phyloP scores from a whole-genome alignment of 2,888 invertebrate genomes.

The Hemistola chrysoprasaria region DNA sequence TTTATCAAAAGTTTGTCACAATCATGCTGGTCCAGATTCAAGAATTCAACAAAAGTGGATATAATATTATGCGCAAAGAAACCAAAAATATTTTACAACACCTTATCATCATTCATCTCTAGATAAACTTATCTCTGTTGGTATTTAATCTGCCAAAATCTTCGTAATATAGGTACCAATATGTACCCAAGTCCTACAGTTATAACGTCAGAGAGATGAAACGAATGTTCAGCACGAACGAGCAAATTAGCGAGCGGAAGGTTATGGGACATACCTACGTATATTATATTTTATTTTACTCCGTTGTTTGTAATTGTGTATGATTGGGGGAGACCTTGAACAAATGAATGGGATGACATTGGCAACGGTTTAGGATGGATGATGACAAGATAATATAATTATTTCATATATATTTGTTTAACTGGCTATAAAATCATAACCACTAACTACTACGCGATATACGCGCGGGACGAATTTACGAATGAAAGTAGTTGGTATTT shows the following conservation, averaged over 20 bases:
- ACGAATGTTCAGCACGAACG: conserved; percentile 6
- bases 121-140: conserved; percentile 21
- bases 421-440: too few species aligned
- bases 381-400: too few species aligned
- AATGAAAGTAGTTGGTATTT: too few species aligned
- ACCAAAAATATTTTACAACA: too few species aligned
- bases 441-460: neutral
- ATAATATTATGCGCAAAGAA: too few species aligned
- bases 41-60: too few species aligned
- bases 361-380: too few species aligned
- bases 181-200: neutral
- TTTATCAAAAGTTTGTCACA: too few species aligned
- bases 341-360: conserved; percentile 12
- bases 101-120: conserved; percentile 8
- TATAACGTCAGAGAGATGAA: conserved; percentile 1
- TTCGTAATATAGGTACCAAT: conserved; percentile 11
- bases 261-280: conserved; percentile 15
- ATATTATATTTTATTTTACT: conserved; percentile 12
- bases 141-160: conserved; percentile 18
- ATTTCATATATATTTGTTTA: too few species aligned
- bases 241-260: conserved; percentile 2
- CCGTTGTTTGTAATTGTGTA: conserved; percentile 17
- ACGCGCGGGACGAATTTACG: too few species aligned
- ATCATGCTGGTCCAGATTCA: too few species aligned
- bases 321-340: conserved; percentile 20